These are phyloP conservation scores for Tragelaphus imberbis DNA, from an alignment of 2,113 vertebrate genomes.

Conservation along the genomic window DNA sequence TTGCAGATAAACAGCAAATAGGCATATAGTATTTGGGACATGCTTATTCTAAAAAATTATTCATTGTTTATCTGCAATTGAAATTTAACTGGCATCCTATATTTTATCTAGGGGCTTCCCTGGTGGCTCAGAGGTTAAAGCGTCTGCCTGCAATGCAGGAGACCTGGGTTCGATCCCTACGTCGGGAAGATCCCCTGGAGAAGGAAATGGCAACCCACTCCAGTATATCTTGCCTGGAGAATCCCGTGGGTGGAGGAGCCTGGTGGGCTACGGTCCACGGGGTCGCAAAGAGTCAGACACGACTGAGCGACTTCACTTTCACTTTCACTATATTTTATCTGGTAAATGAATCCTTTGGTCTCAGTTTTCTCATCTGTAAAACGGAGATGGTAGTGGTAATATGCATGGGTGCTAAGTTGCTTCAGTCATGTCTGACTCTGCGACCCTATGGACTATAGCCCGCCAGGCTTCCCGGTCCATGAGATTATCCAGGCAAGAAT, in stretches of 20 bases:
- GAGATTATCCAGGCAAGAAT: neutral
- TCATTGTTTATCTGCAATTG: neutral
- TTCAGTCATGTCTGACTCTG: accelerated
- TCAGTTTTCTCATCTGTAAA: neutral
- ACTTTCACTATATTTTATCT: neutral
- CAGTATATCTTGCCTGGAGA: too few species aligned
- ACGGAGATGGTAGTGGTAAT: neutral
- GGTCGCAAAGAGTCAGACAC: too few species aligned
- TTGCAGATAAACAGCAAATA: neutral
- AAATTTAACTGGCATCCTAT: neutral
- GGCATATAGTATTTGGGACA: neutral
- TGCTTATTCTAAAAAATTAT: neutral
- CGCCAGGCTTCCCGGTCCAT: accelerated
- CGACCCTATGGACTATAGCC: neutral
- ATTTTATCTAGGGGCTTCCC: too few species aligned
- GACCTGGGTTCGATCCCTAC: too few species aligned
- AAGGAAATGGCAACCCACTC: too few species aligned
- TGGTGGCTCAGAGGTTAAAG: too few species aligned
- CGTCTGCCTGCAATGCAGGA: too few species aligned
- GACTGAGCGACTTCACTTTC: too few species aligned
- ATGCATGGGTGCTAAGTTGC: neutral
- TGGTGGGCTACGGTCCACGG: too few species aligned
- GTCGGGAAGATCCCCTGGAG: too few species aligned
- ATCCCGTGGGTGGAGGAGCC: too few species aligned
- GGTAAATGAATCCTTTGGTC: neutral